Evolutionary conservation across 2,113 vertebrate species (phyloP).

Genomic region (Gyps fulvus): DNA sequence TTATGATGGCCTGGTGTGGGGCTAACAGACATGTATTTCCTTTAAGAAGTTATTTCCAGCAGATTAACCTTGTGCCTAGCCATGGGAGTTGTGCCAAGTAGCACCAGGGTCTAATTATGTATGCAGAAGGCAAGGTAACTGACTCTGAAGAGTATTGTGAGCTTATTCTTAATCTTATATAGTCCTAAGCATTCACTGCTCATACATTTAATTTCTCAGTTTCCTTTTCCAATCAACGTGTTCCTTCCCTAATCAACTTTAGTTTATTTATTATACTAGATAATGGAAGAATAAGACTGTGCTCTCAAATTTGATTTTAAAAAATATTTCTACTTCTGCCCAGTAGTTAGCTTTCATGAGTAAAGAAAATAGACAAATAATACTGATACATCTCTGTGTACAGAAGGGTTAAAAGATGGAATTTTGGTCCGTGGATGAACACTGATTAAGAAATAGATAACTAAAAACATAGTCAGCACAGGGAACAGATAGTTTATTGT

Average conservation of each 20-base stretch:
- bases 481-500: no score
- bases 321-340: background rate
- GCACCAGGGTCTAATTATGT: background rate
- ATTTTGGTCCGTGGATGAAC: no score
- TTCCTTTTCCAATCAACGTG: background rate
- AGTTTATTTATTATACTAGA: background rate
- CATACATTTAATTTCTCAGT: background rate
- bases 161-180: background rate
- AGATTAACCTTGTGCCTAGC: background rate
- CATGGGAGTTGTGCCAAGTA: background rate
- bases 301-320: background rate
- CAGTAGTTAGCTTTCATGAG: background rate
- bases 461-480: no score
- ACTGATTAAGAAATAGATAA: no score
- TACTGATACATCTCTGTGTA: background rate
- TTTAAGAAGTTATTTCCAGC: background rate
- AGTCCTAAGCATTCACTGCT: background rate
- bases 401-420: no score
- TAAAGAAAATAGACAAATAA: background rate
- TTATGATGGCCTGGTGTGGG: no score
- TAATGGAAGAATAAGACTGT: background rate
- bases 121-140: background rate
- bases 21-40: background rate
- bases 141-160: background rate
- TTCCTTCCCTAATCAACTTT: background rate